Conservation (phyloP, 2,888 invertebrate species). For the Chrysina gloriosa region DNA sequence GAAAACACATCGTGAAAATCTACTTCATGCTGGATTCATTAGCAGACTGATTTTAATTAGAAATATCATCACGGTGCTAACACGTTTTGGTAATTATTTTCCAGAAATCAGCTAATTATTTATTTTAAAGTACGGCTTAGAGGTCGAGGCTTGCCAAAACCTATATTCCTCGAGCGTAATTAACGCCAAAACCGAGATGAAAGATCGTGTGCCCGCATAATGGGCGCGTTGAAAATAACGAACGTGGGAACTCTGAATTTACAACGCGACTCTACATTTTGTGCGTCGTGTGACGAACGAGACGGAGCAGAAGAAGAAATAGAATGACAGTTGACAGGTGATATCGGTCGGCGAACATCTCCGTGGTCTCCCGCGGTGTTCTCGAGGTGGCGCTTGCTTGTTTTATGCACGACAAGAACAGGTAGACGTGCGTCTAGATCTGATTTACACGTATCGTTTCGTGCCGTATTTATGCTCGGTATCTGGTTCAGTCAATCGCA, state of each 20-base stretch:
- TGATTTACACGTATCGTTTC: slow-evolving; percentile 40
- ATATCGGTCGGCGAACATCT: slow-evolving; percentile 39
- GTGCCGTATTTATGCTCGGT: too few relatives aligned
- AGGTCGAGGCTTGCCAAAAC: background rate
- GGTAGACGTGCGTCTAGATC: slow-evolving; percentile 30
- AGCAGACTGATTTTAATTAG: slow-evolving; percentile 12
- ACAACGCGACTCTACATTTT: slow-evolving; percentile 26
- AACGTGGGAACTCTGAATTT: slow-evolving; percentile 43
- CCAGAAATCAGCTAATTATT: slow-evolving; percentile 4
- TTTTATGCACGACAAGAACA: slow-evolving; percentile 41
- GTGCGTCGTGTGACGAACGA: slow-evolving; percentile 4
- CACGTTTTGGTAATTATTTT: slow-evolving; percentile 22
- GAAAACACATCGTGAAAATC: too few relatives aligned
- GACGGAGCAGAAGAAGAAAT: slow-evolving; percentile 15
- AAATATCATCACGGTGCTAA: background rate
- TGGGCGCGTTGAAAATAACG: too few relatives aligned
- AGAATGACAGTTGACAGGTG: slow-evolving; percentile 45
- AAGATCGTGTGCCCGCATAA: background rate
- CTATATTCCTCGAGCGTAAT: background rate
- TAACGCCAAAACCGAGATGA: slow-evolving; percentile 14
- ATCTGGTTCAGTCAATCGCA: too few relatives aligned
- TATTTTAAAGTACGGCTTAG: slow-evolving; percentile 1
- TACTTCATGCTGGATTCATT: too few relatives aligned
- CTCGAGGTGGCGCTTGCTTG: slow-evolving; percentile 42
- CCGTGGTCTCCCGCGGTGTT: slow-evolving; percentile 44